phyloP scores from a whole-genome alignment of 2,888 invertebrate species.

The Myathropa florea region DNA sequence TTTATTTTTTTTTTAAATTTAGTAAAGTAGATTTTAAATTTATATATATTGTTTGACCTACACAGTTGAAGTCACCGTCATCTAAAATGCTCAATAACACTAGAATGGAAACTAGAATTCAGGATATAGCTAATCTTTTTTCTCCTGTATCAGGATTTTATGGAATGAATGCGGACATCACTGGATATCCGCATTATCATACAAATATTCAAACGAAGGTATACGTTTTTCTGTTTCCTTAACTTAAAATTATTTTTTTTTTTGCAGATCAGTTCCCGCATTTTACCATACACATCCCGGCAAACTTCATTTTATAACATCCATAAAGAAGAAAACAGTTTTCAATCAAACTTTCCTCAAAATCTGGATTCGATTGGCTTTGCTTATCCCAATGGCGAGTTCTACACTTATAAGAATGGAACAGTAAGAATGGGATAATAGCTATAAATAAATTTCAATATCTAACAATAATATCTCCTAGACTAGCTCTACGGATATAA shows the following conservation, averaged over 20 bases:
- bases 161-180: conserved; percentile 29
- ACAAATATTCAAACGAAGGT: conserved; percentile 30
- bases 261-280: conserved; percentile 19
- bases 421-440: neutral
- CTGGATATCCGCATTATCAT: conserved; percentile 31
- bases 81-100: neutral
- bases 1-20: no score
- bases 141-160: conserved; percentile 37
- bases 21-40: no score
- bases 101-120: conserved; percentile 34
- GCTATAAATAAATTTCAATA: neutral
- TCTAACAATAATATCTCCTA: conserved; percentile 72
- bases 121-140: conserved; percentile 28
- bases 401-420: conserved; percentile 4
- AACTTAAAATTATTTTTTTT: neutral
- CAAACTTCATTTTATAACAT: conserved; percentile 8
- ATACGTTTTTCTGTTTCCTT: neutral
- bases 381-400: conserved; percentile 4
- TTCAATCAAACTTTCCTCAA: conserved; percentile 5
- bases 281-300: neutral
- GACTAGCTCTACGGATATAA: conserved; percentile 85
- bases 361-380: conserved; percentile 22
- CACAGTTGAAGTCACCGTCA: neutral
- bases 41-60: neutral
- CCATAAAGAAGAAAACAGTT: conserved; percentile 9